phyloP scores from a whole-genome alignment of 2,113 vertebrate genomes.

The Glaucomys volans region DNA sequence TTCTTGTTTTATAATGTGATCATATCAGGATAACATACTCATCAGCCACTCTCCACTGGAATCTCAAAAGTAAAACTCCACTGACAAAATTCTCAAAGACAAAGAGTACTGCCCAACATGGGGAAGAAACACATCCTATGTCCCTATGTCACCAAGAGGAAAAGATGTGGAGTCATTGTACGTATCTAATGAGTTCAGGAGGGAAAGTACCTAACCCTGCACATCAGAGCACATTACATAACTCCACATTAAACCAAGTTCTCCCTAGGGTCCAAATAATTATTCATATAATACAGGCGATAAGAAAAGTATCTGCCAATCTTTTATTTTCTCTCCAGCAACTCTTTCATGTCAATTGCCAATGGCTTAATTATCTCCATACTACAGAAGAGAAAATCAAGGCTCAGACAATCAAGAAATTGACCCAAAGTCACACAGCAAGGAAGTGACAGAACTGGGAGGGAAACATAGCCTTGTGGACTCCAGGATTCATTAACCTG shows the following conservation, averaged over 20 bases:
- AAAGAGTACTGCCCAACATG: not conserved
- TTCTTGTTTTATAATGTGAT: constrained; percentile 1
- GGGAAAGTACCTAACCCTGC: not conserved
- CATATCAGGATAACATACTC: not conserved
- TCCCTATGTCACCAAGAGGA: not conserved
- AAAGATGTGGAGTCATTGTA: not conserved
- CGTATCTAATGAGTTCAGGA: not conserved
- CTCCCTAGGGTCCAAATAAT: not conserved
- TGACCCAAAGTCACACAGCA: not conserved
- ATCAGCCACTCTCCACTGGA: not conserved
- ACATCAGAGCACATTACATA: not conserved
- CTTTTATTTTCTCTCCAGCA: not conserved
- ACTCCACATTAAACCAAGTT: not conserved
- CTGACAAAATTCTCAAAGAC: constrained; percentile 34
- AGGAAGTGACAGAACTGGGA: not conserved
- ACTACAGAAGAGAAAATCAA: not conserved
- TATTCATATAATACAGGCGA: not conserved
- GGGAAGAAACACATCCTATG: not conserved
- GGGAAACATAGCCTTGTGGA: not conserved
- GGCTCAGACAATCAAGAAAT: not conserved
- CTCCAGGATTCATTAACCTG: not conserved
- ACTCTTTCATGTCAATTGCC: not conserved
- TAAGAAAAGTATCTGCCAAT: not conserved
- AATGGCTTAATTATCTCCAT: not conserved
- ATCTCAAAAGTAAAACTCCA: not conserved